Evolutionary conservation across 2,797 vertebrate species (phyloP).

Genomic region (Helicolenus hilgendorfi): DNA sequence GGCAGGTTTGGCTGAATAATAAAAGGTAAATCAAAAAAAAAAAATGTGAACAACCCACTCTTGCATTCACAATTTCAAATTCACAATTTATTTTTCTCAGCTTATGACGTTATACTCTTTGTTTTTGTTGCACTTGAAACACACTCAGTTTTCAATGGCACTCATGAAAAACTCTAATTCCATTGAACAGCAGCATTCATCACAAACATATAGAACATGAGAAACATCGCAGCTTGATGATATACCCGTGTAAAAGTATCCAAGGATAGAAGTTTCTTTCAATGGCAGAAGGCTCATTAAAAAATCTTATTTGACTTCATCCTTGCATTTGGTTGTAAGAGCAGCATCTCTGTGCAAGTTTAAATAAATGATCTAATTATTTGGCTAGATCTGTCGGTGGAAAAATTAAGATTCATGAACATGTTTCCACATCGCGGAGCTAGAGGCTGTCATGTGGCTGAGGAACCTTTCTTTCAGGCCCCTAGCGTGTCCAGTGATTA

Average conservation of each 20-base stretch:
- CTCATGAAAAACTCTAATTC: background rate
- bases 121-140: background rate
- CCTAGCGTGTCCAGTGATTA: slow-evolving; percentile 63
- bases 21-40: background rate
- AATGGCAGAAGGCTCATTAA: slow-evolving; percentile 35
- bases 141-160: background rate
- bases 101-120: background rate
- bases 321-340: slow-evolving; percentile 21
- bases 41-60: background rate
- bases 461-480: slow-evolving; percentile 46
- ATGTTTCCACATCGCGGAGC: slow-evolving; percentile 47
- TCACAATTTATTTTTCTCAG: background rate
- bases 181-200: background rate
- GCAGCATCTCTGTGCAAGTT: slow-evolving; percentile 32
- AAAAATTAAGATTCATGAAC: slow-evolving; percentile 52
- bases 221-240: slow-evolving; percentile 11
- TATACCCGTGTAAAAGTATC: background rate
- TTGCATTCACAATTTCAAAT: background rate
- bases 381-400: slow-evolving; percentile 22
- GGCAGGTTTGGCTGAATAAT: background rate
- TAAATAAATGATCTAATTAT: slow-evolving; percentile 39
- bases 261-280: slow-evolving; percentile 3
- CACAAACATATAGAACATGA: background rate
- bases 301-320: slow-evolving; percentile 25
- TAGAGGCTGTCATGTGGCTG: slow-evolving; percentile 57